Conservation (phyloP, 2,888 invertebrate species). For the Cheilosia grossa region DNA sequence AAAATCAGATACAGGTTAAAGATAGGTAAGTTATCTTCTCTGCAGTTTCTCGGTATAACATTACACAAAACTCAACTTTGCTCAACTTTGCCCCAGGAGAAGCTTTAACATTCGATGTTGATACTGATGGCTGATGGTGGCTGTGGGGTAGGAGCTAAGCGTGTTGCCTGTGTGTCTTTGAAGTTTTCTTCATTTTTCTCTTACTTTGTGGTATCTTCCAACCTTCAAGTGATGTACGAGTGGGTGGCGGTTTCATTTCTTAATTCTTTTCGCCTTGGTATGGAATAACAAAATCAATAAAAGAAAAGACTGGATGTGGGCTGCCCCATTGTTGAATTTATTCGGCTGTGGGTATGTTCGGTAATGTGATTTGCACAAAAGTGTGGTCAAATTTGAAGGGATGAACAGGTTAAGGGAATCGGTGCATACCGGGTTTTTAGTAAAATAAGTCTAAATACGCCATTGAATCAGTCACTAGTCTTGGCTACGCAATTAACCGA, state of each 20-base stretch:
- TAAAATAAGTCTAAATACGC: no score
- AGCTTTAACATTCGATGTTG: slow-evolving; percentile 52
- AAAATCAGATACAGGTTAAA: slow-evolving; percentile 55
- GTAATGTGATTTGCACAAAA: slow-evolving; percentile 22
- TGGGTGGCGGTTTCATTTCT: slow-evolving; percentile 2
- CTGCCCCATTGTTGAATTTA: slow-evolving; percentile 28
- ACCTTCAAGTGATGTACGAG: not conserved
- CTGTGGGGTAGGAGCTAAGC: slow-evolving; percentile 32
- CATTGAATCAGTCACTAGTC: no score
- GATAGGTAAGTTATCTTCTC: slow-evolving; percentile 40
- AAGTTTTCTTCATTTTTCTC: slow-evolving; percentile 44
- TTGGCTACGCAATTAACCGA: no score
- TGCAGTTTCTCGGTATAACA: slow-evolving; percentile 24
- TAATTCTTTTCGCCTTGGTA: slow-evolving; percentile 17
- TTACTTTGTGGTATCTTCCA: slow-evolving; percentile 10
- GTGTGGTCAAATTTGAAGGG: slow-evolving; percentile 22
- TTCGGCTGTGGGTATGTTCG: slow-evolving; percentile 8
- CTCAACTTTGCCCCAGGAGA: slow-evolving; percentile 45
- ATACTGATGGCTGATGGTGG: not conserved
- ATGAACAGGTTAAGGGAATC: slow-evolving; percentile 10
- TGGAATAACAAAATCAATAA: slow-evolving; percentile 25
- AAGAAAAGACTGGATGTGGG: slow-evolving; percentile 1
- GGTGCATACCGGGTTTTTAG: no score
- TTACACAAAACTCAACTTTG: slow-evolving; percentile 54
- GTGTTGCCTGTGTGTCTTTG: slow-evolving; percentile 48